Conservation (phyloP, 2,113 vertebrate genomes). For the Mobula hypostoma region DNA sequence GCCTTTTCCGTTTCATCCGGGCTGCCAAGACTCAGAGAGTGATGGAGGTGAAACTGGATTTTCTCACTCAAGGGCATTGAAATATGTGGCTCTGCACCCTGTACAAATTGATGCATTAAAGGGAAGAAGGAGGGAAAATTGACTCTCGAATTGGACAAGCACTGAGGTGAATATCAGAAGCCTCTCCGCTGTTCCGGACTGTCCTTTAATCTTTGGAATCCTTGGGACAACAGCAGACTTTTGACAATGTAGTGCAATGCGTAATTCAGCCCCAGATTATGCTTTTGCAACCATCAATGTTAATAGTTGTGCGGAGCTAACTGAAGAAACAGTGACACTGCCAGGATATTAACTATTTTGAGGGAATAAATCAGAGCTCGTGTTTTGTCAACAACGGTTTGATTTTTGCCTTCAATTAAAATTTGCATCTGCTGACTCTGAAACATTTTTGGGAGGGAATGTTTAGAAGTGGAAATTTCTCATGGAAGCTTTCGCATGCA, state of each 20-base stretch:
- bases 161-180: not conserved
- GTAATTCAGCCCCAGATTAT: not conserved
- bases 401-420: constrained; percentile 13
- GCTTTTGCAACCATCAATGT: not conserved
- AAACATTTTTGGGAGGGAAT: not conserved
- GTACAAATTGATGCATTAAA: not conserved
- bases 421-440: not conserved
- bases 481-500: not conserved
- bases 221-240: not conserved
- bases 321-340: not conserved
- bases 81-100: not conserved
- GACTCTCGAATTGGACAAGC: not conserved
- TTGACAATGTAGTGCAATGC: not conserved
- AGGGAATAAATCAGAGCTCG: not conserved
- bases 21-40: not conserved
- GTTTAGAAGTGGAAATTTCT: not conserved
- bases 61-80: not conserved
- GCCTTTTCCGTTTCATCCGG: not conserved
- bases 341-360: not conserved
- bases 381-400: not conserved
- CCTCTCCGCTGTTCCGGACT: not conserved
- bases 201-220: not conserved
- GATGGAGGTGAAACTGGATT: not conserved
- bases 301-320: not conserved
- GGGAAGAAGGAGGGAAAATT: not conserved